Percentiles rank a stretch among this genome's conserved stretches.
Conservation (phyloP, 2,888 invertebrate genomes). For the Pandemis cinnamomeana region DNA sequence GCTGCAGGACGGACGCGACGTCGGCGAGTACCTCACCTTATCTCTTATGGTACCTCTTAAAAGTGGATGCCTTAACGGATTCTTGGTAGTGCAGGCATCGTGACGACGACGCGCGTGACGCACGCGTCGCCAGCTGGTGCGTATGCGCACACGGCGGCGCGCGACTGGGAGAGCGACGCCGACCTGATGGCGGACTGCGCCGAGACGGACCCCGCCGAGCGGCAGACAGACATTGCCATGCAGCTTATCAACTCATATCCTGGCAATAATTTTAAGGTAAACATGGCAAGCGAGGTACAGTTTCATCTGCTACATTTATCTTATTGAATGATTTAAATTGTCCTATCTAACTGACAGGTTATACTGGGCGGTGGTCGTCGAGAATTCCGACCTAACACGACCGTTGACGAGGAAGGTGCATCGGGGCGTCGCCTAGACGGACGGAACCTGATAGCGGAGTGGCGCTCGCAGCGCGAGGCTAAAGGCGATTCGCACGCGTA, state of each 20-base stretch:
- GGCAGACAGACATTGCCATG: conserved; percentile 87
- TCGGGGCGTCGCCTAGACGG: conserved; percentile 83
- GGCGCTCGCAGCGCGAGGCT: conserved; percentile 80
- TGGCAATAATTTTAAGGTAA: conserved; percentile 87
- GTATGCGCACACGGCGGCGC: conserved; percentile 87
- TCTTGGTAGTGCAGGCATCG: conserved; percentile 78
- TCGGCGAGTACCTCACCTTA: conserved; percentile 51
- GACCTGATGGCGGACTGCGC: conserved; percentile 65
- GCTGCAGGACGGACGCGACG: conserved; percentile 74
- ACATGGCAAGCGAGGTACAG: neutral
- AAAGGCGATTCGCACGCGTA: conserved; percentile 73
- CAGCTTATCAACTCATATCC: conserved; percentile 87
- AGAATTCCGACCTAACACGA: conserved; percentile 85
- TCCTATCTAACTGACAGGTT: conserved; percentile 69
- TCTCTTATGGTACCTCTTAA: neutral
- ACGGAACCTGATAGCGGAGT: conserved; percentile 86
- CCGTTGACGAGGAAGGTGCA: conserved; percentile 80
- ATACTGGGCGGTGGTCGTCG: conserved; percentile 90
- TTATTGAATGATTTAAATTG: neutral
- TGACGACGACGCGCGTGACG: conserved; percentile 91
- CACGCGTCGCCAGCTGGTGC: conserved; percentile 90
- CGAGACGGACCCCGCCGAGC: conserved; percentile 60
- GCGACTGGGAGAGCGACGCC: conserved; percentile 90
- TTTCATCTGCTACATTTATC: neutral
- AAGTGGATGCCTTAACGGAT: neutral